A percentile compares a stretch with the other conserved stretches of the same genome.
phyloP scores from a whole-genome alignment of 2,113 vertebrate species.

The Chaetodon trifascialis region DNA sequence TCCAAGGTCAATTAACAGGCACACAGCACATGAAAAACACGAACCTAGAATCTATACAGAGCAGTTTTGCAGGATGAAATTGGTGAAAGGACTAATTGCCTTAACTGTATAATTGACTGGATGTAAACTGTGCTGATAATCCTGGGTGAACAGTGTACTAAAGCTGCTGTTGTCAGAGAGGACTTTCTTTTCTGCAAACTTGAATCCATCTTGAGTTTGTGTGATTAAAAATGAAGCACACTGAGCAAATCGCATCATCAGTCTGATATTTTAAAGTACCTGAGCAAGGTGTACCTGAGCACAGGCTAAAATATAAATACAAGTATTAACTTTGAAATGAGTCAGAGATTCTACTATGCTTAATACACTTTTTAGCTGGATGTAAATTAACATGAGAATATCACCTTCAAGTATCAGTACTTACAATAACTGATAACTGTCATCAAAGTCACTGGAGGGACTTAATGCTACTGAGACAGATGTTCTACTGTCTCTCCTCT shows the following conservation, averaged over 20 bases:
- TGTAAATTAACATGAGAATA: not conserved
- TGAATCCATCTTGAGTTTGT: not conserved
- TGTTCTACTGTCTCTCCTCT: conserved; percentile 10
- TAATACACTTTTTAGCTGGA: not conserved
- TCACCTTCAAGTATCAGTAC: not conserved
- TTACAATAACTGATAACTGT: conserved; percentile 6
- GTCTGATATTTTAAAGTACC: not conserved
- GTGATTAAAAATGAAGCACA: not conserved
- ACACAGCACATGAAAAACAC: conserved; percentile 7
- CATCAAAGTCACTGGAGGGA: conserved; percentile 37
- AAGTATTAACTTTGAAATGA: not conserved
- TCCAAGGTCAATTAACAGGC: conserved; percentile 60
- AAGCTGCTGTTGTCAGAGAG: not conserved
- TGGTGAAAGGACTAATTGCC: not conserved
- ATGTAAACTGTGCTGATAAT: conserved; percentile 1
- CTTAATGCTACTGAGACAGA: conserved; percentile 8
- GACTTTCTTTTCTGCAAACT: not conserved
- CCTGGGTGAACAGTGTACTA: not conserved
- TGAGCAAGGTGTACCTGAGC: not conserved
- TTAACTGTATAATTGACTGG: conserved; percentile 10
- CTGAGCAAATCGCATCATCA: not conserved
- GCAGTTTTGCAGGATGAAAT: not conserved
- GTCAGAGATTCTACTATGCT: not conserved
- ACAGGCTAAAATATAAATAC: not conserved
- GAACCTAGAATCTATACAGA: not conserved